Evolutionary conservation across 1,140 invertebrate species (phyloP).

Genomic region (Macrobrachium rosenbergii): DNA sequence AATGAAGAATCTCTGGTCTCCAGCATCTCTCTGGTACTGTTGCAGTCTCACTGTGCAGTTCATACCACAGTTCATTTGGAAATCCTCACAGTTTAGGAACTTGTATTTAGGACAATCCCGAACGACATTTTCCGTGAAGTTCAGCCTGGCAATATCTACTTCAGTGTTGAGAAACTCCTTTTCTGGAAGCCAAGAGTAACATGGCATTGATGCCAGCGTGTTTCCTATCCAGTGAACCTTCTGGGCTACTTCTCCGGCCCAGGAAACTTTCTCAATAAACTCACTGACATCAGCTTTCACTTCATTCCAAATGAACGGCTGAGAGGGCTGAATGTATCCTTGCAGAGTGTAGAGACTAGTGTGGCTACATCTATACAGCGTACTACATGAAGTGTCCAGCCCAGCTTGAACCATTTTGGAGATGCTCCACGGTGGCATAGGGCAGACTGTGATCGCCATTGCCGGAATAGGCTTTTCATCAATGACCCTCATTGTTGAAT

Average conservation of each 20-base stretch:
- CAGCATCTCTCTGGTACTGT: not conserved
- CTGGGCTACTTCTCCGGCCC: not conserved
- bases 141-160: not conserved
- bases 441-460: not conserved
- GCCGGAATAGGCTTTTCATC: not conserved
- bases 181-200: conserved; percentile 18
- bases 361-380: not conserved
- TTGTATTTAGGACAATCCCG: not conserved
- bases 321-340: not conserved
- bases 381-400: not conserved
- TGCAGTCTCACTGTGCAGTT: not conserved
- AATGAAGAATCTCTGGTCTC: not conserved
- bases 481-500: conserved; percentile 9
- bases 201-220: not conserved
- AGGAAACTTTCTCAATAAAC: not conserved
- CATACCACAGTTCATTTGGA: not conserved
- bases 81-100: not conserved
- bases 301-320: conserved; percentile 10
- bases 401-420: not conserved
- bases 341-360: not conserved
- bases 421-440: not conserved
- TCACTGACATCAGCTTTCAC: not conserved
- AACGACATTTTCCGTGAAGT: not conserved
- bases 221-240: not conserved
- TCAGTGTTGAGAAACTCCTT: not conserved